Percentiles rank a stretch among this genome's conserved stretches.
Conservation (phyloP, 2,113 vertebrate genomes). For the Gobius niger region DNA sequence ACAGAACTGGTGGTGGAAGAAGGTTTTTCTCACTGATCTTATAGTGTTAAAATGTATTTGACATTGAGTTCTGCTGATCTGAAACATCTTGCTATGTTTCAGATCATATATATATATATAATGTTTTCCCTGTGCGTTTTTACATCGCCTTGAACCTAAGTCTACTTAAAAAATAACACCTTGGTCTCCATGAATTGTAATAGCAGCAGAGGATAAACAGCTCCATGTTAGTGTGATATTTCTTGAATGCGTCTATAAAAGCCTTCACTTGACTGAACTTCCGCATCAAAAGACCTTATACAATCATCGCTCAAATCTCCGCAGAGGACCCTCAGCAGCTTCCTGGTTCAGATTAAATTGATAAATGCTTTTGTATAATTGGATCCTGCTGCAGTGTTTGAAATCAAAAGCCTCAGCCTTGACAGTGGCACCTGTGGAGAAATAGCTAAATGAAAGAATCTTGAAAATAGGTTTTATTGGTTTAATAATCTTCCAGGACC, state of each 20-base stretch:
- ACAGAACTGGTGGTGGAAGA: too few relatives aligned
- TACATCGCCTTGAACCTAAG: not conserved
- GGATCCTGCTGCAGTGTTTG: not conserved
- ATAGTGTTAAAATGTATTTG: too few relatives aligned
- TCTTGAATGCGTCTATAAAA: not conserved
- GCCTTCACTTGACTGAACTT: not conserved
- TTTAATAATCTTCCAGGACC: not conserved
- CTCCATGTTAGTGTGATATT: not conserved
- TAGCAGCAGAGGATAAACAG: not conserved
- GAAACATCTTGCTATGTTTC: not conserved
- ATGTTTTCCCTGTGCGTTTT: too few relatives aligned
- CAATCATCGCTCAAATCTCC: not conserved
- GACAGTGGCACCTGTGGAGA: not conserved
- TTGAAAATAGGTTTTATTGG: constrained; percentile 14
- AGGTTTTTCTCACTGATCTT: too few relatives aligned
- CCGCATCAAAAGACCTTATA: not conserved
- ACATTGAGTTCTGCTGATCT: too few relatives aligned
- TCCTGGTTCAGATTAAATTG: not conserved
- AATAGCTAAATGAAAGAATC: not conserved
- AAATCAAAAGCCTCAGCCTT: constrained; percentile 5
- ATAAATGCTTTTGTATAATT: not conserved
- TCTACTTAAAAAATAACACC: not conserved
- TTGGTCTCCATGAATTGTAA: not conserved
- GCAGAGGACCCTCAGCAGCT: not conserved
- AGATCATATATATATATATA: too few relatives aligned